Evolutionary conservation across 2,888 invertebrate genomes (phyloP), one percentile per base, ranked within the genome.

Genomic region (Andrena praecox): DNA sequence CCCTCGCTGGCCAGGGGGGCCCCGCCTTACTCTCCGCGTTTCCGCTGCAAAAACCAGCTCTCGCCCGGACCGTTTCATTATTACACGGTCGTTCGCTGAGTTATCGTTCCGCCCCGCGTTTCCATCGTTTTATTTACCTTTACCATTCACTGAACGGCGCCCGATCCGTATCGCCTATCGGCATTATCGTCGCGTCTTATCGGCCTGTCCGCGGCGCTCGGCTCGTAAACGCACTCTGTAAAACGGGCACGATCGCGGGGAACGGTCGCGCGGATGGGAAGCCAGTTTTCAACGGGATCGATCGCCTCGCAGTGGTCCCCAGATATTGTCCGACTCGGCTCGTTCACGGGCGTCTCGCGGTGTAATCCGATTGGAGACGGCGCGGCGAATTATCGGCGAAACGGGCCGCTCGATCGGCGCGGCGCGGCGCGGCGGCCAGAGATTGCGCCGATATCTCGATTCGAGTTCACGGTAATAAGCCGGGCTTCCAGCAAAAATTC

Each of bases 51-150:
- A 84, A 85, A 85, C 75, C 77, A 56, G 63, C 67, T 63, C 35
- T 2, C 60, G 71, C 77, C 42, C 60, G 27, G 48, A 16, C 71
- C 63, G 60, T 80, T 80, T 72, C 84, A 71, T 84, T 84, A 83
- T 79, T 76, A 62, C 72, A 71, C 63, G 67, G 31, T 29, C 80
- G 10, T 42, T 42, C 56, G 66, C 29, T 31, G 68, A 82, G 63
- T 76, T 82, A 82, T 72, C 68, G 76, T 82, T 77, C 50, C 52
- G 71, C 20, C 48, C 50, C 64, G 79, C 80, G 79, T 70, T 70
- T 71, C 63, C 42, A 72, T 20, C 82, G 60, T 70, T 82, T 76
- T 82, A 82, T 82, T 82, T 82, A 82, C 64, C 52, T 82, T 77
- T 54, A 42, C 42, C 67, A 63, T 71, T 72, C 63, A 42, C 67